These are phyloP conservation scores for Oscheius sp. DNA, from an alignment of 1,140 invertebrate genomes.

Conservation along the genomic window DNA sequence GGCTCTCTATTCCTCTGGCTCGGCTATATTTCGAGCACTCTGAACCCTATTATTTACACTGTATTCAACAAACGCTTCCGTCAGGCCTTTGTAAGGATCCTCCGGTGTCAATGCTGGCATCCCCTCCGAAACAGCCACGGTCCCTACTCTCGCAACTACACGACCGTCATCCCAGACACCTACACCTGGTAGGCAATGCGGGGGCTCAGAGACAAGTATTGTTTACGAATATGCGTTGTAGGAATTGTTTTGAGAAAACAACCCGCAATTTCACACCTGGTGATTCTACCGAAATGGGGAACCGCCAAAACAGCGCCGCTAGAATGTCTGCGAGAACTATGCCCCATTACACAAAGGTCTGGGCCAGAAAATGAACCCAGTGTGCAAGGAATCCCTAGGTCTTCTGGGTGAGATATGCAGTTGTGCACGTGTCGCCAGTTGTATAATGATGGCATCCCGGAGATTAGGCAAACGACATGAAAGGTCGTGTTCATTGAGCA, in stretches of 20 bases:
- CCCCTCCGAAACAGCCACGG: conserved; percentile 31
- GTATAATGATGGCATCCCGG: too few species aligned
- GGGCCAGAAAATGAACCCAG: background rate
- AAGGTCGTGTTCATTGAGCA: too few species aligned
- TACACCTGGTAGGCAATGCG: conserved; percentile 46
- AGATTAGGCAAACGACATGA: too few species aligned
- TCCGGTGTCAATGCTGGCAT: conserved; percentile 74
- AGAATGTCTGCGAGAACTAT: background rate
- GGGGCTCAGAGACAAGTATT: too few species aligned
- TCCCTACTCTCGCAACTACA: conserved; percentile 35
- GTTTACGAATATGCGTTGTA: too few species aligned
- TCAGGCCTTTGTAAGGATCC: conserved; percentile 81
- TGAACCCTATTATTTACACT: conserved; percentile 85
- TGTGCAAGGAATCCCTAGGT: too few species aligned
- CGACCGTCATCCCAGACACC: conserved; percentile 34
- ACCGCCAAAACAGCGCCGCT: background rate
- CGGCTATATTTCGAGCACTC: conserved; percentile 85
- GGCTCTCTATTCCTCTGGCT: conserved; percentile 72
- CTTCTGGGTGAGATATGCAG: too few species aligned
- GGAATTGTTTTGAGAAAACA: background rate
- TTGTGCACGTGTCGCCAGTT: too few species aligned
- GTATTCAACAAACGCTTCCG: conserved; percentile 90
- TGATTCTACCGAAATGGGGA: background rate
- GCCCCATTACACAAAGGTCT: background rate
- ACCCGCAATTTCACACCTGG: background rate